Evolutionary conservation across 1,140 invertebrate genomes (phyloP).

Genomic region (Pseudomyrmex sp.): DNA sequence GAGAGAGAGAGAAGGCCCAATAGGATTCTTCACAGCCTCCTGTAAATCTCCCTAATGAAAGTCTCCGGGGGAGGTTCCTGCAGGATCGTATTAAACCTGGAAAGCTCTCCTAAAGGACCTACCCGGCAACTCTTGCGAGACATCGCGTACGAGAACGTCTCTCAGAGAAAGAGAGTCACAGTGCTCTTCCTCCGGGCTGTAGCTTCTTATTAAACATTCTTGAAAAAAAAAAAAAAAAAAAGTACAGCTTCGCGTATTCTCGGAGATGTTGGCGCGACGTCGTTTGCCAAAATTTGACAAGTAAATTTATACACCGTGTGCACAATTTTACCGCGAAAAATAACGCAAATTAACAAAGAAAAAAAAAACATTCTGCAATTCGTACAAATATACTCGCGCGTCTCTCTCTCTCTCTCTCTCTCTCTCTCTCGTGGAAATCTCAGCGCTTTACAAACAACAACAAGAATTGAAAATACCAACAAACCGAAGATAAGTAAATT

Average conservation of each 20-base stretch:
- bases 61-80: constrained; percentile 79
- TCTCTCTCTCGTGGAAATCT: neutral
- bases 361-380: neutral
- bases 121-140: constrained; percentile 51
- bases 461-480: too few relatives aligned
- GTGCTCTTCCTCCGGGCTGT: neutral
- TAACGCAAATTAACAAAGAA: neutral
- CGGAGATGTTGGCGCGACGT: neutral
- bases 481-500: neutral
- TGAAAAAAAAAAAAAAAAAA: neutral
- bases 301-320: neutral
- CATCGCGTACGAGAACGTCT: constrained; percentile 49
- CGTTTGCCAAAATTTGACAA: constrained; percentile 36
- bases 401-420: too few relatives aligned
- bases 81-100: constrained; percentile 82
- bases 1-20: constrained; percentile 42
- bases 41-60: constrained; percentile 84
- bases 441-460: neutral
- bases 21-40: constrained; percentile 72
- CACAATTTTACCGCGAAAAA: constrained; percentile 13
- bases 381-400: neutral
- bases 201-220: too few relatives aligned
- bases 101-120: constrained; percentile 79
- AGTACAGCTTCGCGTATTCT: constrained; percentile 3
- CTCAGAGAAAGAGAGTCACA: neutral